Evolutionary conservation across 2,797 vertebrate genomes (phyloP).

Genomic region (Sebastes oblongus): DNA sequence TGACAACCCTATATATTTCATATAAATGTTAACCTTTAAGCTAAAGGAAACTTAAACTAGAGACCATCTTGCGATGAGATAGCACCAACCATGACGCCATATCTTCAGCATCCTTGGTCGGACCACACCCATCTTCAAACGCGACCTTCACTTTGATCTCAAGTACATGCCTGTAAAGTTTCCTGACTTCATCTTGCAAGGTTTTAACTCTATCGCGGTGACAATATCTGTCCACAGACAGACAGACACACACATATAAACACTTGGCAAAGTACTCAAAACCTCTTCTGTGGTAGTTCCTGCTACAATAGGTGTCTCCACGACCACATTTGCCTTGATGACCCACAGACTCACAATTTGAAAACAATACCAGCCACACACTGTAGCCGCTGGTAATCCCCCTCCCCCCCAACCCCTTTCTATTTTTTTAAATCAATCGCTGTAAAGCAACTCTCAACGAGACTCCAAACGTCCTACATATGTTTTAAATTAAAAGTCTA

Average conservation of each 20-base stretch:
- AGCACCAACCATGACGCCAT: rapidly evolving
- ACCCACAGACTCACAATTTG: no score
- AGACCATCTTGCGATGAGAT: no score
- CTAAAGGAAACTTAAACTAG: not conserved
- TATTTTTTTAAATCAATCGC: not conserved
- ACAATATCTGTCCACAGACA: no score
- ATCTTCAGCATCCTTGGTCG: rapidly evolving
- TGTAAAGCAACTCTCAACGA: not conserved
- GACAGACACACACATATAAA: no score
- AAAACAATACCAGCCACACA: no score
- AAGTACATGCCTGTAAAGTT: no score
- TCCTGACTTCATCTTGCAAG: rapidly evolving
- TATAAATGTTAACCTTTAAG: not conserved
- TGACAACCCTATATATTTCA: not conserved
- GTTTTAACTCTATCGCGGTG: rapidly evolving
- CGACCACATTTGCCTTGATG: no score
- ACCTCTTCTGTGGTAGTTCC: no score
- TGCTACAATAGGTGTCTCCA: no score
- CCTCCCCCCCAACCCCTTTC: not conserved
- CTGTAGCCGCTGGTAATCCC: no score
- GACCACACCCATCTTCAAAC: no score
- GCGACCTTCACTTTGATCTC: no score
- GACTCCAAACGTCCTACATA: not conserved
- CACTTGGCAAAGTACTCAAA: rapidly evolving
- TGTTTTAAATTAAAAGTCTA: not conserved